Conservation (phyloP, 2,888 invertebrate species). For the Neuroscelio doddi region DNA sequence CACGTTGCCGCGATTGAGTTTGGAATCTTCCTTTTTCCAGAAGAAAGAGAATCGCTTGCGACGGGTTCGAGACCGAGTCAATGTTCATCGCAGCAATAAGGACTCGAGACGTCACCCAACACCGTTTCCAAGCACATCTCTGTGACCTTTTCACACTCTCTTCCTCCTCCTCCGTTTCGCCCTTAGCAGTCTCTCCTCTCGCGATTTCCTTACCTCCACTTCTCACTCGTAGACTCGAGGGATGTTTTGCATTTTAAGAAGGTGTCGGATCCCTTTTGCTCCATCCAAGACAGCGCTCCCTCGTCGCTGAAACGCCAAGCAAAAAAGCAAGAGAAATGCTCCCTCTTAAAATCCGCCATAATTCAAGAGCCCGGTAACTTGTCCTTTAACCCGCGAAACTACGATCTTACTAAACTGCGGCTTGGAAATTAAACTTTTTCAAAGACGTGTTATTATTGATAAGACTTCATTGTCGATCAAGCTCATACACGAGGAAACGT, state of each 20-base stretch:
- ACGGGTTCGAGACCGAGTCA: conserved; percentile 44
- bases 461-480: conserved; percentile 34
- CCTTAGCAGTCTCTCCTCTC: conserved; percentile 31
- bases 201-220: background rate
- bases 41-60: conserved; percentile 25
- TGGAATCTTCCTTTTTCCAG: conserved; percentile 25
- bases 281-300: conserved; percentile 55
- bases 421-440: conserved; percentile 40
- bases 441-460: conserved; percentile 42
- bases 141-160: conserved; percentile 14
- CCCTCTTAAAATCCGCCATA: conserved; percentile 58
- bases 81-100: conserved; percentile 59
- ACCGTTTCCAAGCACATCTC: conserved; percentile 41
- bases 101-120: conserved; percentile 41
- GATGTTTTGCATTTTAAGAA: conserved; percentile 71
- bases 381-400: conserved; percentile 20
- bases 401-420: conserved; percentile 11
- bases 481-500: too few species aligned
- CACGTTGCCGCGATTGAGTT: conserved; percentile 39
- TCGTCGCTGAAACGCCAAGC: conserved; percentile 28
- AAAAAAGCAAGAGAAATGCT: conserved; percentile 35
- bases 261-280: conserved; percentile 64
- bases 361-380: conserved; percentile 53
- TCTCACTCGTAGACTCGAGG: conserved; percentile 45
- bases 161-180: conserved; percentile 21